Base-by-base conservation (phyloP, 2,888 invertebrate species). In the Acronicta alni region DNA sequence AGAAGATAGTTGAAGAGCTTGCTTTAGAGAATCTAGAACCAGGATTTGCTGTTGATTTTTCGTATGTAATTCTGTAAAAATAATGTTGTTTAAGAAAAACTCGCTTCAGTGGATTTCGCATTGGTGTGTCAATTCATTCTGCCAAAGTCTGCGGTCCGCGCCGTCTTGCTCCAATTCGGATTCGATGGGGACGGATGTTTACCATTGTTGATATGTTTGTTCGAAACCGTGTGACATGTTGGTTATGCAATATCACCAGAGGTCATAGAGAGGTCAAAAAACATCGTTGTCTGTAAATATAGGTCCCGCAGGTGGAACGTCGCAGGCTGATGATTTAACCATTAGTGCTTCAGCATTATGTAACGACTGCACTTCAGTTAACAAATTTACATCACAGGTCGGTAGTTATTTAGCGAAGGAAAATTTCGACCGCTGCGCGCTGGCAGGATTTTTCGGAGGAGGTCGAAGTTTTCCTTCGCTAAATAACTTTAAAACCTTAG, bases 161-260 rank as follows among this genome's bases (percentile, higher is more conserved):
- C 14, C 2, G 6, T n/a, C n/a, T 35, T n/a, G 35, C n/a, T 18
- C 12, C 12, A 39, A 23, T 41, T 53, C 37, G 3, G 18, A 44
- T 37, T 46, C 20, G 37, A 67, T 51, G 12, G 1, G 4, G 10
- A 18, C 41, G n/a, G 37, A 23, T 41, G n/a, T 58, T 58, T 51
- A 6, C 42, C 12, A 2, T 44, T 23, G 8, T 18, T 8, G 17
- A 16, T 5, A 56, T 57, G 12, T 66, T 49, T 23, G 20, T 20
- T 49, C 8, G 12, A 35, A 20, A 5, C 42, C 9, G 35, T 41
- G 9, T 38, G n/a, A n/a, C 1, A 23, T 23, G 1, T 43, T 35
- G 14, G 32, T 1, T 35, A 35, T n/a, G n/a, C 7, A n/a, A 35
- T 35, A 35, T 4, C 32, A 6, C n/a, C 5, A 35, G 35, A n/a